Evolutionary conservation across 2,888 invertebrate species (phyloP).

Genomic region (Phlogophora meticulosa): DNA sequence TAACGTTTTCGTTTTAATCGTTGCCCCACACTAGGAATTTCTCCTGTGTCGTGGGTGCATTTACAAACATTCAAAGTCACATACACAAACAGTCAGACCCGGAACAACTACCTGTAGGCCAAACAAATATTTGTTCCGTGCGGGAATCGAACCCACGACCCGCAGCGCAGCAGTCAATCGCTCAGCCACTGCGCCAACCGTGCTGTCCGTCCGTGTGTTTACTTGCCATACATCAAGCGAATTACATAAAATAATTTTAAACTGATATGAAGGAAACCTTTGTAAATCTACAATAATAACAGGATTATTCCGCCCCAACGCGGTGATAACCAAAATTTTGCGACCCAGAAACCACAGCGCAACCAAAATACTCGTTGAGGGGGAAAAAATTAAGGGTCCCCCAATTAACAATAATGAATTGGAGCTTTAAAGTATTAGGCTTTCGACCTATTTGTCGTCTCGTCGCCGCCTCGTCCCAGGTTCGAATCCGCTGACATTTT

Average conservation of each 20-base stretch:
- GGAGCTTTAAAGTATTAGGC: slow-evolving; percentile 79
- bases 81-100: too few relatives aligned
- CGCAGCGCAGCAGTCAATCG: too few relatives aligned
- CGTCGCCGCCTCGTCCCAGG: slow-evolving; percentile 69
- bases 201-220: too few relatives aligned
- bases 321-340: slow-evolving; percentile 40
- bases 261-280: slow-evolving; percentile 7
- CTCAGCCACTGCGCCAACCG: too few relatives aligned
- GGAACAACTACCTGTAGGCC: too few relatives aligned
- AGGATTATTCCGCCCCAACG: slow-evolving; percentile 36
- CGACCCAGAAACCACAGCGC: slow-evolving; percentile 57
- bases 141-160: too few relatives aligned
- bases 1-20: too few relatives aligned
- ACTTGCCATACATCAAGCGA: background rate
- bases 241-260: background rate
- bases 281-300: slow-evolving; percentile 29
- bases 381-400: slow-evolving; percentile 71
- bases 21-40: too few relatives aligned
- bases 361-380: slow-evolving; percentile 56
- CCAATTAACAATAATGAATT: slow-evolving; percentile 84
- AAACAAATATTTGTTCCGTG: too few relatives aligned
- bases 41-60: too few relatives aligned
- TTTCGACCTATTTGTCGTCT: slow-evolving; percentile 76
- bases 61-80: too few relatives aligned
- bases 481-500: slow-evolving; percentile 79